phyloP scores from a whole-genome alignment of 2,113 vertebrate species.

The Heliornis fulica region DNA sequence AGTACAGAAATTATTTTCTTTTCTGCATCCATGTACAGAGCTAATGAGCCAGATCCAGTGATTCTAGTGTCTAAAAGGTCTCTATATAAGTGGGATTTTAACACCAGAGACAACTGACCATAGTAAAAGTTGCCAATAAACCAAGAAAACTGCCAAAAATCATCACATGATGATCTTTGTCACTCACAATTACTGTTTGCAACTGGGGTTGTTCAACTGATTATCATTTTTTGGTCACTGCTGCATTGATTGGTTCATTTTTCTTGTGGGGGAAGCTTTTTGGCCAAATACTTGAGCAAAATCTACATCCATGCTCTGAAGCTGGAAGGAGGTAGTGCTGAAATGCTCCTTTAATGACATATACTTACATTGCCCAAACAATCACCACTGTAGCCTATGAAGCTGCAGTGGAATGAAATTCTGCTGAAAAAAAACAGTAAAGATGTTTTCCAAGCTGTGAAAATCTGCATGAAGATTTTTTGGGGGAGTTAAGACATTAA shows the following conservation, averaged over 20 bases:
- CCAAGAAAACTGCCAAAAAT: not conserved
- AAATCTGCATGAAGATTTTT: not conserved
- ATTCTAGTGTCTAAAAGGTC: not conserved
- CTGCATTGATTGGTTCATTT: not conserved
- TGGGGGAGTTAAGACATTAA: not conserved
- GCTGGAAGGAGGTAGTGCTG: not conserved
- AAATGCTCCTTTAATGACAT: not conserved
- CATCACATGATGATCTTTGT: not conserved
- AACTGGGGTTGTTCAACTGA: not conserved
- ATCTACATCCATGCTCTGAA: not conserved
- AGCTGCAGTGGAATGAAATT: not conserved
- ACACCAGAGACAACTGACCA: not conserved
- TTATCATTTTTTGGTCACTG: not conserved
- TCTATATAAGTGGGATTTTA: not conserved
- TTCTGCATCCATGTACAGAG: not conserved
- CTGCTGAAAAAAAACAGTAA: not conserved
- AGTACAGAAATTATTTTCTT: not conserved
- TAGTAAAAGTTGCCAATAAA: not conserved
- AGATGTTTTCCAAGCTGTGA: not conserved
- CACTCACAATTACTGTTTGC: not conserved
- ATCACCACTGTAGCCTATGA: not conserved
- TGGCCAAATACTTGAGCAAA: not conserved
- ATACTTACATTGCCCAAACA: not conserved
- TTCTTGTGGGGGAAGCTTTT: not conserved
- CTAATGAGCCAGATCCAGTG: not conserved